These are phyloP conservation scores for Drosophila infuscata DNA, from an alignment of 2,888 invertebrate genomes.

Conservation along the genomic window DNA sequence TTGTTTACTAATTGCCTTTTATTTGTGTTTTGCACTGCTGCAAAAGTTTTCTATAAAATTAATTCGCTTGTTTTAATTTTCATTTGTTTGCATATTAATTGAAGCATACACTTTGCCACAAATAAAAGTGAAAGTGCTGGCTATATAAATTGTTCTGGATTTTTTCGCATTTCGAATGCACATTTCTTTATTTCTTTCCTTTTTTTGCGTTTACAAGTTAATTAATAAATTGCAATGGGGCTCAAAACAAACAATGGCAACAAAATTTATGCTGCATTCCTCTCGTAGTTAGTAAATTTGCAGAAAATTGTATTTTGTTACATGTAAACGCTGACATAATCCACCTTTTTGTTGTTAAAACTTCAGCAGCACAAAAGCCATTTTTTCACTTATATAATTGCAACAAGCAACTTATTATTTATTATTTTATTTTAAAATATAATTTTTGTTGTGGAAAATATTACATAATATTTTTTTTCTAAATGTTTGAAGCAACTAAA, in stretches of 20 bases:
- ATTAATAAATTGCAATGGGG: conserved; percentile 59
- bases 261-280: conserved; percentile 3
- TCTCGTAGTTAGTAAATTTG: conserved; percentile 3
- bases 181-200: conserved; percentile 26
- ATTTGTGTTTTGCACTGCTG: conserved; percentile 38
- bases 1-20: conserved; percentile 74
- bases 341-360: not conserved
- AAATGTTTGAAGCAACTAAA: not conserved
- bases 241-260: conserved; percentile 25
- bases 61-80: conserved; percentile 62
- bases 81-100: conserved; percentile 56
- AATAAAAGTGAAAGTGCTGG: conserved; percentile 37
- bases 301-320: not conserved
- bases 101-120: conserved; percentile 52
- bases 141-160: conserved; percentile 11
- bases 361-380: not conserved
- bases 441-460: not conserved
- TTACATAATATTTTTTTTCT: not conserved
- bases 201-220: conserved; percentile 43
- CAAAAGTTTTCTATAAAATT: conserved; percentile 63
- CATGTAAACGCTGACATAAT: not conserved
- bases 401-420: not conserved
- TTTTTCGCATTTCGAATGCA: conserved; percentile 9
- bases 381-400: not conserved
- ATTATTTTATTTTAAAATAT: not conserved